phyloP scores from a whole-genome alignment of 2,797 vertebrate species.

The Craterocephalus amniculus region DNA sequence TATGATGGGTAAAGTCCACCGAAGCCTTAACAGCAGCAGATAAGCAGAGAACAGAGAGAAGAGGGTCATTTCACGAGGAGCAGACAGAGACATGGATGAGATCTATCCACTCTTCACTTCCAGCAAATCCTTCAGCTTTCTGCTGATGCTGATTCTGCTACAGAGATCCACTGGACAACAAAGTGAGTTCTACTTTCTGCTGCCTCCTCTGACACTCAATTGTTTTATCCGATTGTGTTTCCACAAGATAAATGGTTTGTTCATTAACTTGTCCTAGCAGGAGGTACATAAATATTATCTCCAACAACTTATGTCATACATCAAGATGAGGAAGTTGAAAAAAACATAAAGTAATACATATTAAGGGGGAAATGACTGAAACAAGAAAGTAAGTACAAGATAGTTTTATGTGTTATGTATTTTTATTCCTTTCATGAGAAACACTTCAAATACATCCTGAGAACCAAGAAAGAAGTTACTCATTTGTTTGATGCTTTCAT shows the following conservation, averaged over 20 bases:
- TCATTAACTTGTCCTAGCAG: not conserved
- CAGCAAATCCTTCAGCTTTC: conserved; percentile 32
- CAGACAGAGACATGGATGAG: conserved; percentile 58
- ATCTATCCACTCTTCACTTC: conserved; percentile 20
- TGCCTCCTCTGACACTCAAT: not conserved
- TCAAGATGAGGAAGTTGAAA: not conserved
- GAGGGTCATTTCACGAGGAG: conserved; percentile 29
- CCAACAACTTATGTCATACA: not conserved
- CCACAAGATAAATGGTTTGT: not conserved
- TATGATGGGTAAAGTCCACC: conserved; percentile 73
- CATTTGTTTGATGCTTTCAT: no score
- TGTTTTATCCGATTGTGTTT: not conserved
- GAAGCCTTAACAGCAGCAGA: conserved; percentile 48
- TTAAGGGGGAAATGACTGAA: not conserved
- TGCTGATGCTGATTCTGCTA: conserved; percentile 59
- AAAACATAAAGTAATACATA: not conserved
- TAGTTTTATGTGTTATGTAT: no score
- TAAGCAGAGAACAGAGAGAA: conserved; percentile 27
- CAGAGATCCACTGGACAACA: conserved; percentile 22
- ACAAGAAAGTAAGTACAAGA: no score
- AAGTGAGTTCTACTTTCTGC: conserved; percentile 58
- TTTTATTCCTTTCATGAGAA: no score
- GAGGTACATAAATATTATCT: not conserved
- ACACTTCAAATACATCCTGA: no score
- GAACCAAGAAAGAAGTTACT: not conserved